Evolutionary conservation across 1,140 invertebrate genomes (phyloP).

Genomic region (Metaphire vulgaris): DNA sequence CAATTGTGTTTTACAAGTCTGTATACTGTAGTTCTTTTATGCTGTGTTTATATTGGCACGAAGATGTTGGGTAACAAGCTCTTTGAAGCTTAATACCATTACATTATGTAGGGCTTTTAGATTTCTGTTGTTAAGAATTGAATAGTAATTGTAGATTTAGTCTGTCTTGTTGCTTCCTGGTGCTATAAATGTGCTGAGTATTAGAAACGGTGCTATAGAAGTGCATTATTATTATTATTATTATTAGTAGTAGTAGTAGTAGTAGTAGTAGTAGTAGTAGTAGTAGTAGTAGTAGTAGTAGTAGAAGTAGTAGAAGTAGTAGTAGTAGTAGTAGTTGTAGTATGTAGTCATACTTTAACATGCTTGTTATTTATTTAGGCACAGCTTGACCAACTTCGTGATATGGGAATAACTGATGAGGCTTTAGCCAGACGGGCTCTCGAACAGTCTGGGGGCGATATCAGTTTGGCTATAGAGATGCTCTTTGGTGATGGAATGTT

Average conservation of each 20-base stretch:
- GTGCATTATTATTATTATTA: not conserved
- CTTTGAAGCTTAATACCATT: too few relatives aligned
- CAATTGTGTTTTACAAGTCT: not conserved
- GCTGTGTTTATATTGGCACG: not conserved
- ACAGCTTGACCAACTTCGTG: conserved; percentile 52
- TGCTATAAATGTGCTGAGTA: not conserved
- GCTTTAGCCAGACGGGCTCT: conserved; percentile 51
- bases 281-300: not conserved
- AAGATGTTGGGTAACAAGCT: too few relatives aligned
- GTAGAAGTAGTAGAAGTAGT: not conserved
- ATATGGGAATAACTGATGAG: conserved; percentile 56
- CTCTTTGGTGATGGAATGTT: conserved; percentile 47
- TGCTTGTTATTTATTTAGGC: conserved; percentile 30
- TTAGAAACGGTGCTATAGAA: not conserved
- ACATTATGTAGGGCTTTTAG: too few relatives aligned
- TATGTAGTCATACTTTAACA: not conserved
- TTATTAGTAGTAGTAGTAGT: not conserved
- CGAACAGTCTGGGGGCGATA: conserved; percentile 53
- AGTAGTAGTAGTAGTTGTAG: not conserved
- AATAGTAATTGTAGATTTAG: too few relatives aligned
- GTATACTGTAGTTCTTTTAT: not conserved
- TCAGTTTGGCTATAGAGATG: conserved; percentile 53
- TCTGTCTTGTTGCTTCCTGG: too few relatives aligned
- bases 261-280: not conserved
- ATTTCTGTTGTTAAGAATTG: too few relatives aligned